Conservation (phyloP, 1,140 invertebrate species). For the Orius insidiosus region DNA sequence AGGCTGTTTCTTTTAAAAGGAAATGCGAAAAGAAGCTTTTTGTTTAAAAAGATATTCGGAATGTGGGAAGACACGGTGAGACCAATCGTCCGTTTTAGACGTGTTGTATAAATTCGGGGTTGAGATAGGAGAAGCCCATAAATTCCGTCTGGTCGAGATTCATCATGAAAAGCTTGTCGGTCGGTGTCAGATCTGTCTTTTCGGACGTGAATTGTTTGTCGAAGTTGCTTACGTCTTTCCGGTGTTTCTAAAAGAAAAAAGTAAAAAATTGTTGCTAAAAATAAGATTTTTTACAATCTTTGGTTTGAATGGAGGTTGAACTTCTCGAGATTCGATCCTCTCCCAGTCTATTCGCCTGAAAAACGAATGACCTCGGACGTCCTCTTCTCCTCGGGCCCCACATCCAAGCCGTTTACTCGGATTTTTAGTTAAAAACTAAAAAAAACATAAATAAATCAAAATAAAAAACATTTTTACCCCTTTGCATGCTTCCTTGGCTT, state of each 20-base stretch:
- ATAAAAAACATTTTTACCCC: too few species aligned
- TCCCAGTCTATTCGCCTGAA: constrained; percentile 97
- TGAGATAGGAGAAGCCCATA: constrained; percentile 94
- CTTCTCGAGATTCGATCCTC: constrained; percentile 85
- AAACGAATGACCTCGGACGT: constrained; percentile 88
- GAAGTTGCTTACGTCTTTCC: constrained; percentile 97
- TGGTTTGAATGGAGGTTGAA: constrained; percentile 97
- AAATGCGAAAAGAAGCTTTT: neutral
- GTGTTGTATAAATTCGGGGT: constrained; percentile 85
- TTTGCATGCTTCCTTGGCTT: constrained; percentile 93
- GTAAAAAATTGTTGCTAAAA: constrained; percentile 7
- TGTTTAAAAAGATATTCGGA: constrained; percentile 13
- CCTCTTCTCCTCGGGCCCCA: constrained; percentile 69
- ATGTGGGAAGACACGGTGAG: constrained; percentile 21
- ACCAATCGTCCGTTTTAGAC: constrained; percentile 37
- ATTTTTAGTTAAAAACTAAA: constrained; percentile 84
- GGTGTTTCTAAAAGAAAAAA: constrained; percentile 66
- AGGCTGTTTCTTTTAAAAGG: too few species aligned
- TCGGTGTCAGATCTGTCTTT: constrained; percentile 94
- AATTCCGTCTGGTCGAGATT: constrained; percentile 98
- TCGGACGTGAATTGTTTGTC: constrained; percentile 98
- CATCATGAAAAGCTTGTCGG: constrained; percentile 99
- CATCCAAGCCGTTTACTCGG: constrained; percentile 88
- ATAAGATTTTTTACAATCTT: constrained; percentile 62
- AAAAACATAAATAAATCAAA: neutral